Evolutionary conservation across 2,797 vertebrate genomes (phyloP).

Genomic region (Gymnothorax reevesii): DNA sequence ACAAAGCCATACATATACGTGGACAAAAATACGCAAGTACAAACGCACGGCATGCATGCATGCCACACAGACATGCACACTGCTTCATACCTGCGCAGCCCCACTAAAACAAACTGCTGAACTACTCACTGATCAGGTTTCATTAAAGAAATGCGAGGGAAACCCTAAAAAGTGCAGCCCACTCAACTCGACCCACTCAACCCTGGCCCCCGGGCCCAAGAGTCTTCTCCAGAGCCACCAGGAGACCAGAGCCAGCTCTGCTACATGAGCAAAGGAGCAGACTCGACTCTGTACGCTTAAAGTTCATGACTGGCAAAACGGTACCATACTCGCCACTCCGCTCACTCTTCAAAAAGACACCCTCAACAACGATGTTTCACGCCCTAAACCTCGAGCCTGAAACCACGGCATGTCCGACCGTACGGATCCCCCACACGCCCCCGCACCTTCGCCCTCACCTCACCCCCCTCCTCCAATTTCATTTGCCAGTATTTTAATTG

Average conservation of each 20-base stretch:
- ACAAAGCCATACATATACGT: not conserved
- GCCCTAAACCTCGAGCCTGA: not conserved
- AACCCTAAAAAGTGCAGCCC: not conserved
- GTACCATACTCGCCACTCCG: not conserved
- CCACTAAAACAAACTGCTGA: not conserved
- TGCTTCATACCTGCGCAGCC: not conserved
- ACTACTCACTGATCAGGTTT: not conserved
- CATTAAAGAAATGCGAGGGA: not conserved
- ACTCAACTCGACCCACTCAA: no score
- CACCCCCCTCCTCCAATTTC: not conserved
- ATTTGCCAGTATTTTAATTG: not conserved
- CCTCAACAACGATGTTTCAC: not conserved
- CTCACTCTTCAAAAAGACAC: not conserved
- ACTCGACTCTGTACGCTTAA: not conserved
- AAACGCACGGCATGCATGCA: not conserved
- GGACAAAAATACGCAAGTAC: not conserved
- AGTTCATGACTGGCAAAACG: not conserved
- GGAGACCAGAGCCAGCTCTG: not conserved
- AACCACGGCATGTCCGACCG: not conserved
- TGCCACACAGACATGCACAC: not conserved
- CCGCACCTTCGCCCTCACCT: not conserved
- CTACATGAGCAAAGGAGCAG: not conserved
- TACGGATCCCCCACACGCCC: not conserved
- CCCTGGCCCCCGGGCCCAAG: no score
- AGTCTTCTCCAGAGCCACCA: not conserved